Percentiles rank a stretch among this genome's conserved stretches.
phyloP scores from a whole-genome alignment of 2,113 vertebrate genomes.

The Motacilla alba region DNA sequence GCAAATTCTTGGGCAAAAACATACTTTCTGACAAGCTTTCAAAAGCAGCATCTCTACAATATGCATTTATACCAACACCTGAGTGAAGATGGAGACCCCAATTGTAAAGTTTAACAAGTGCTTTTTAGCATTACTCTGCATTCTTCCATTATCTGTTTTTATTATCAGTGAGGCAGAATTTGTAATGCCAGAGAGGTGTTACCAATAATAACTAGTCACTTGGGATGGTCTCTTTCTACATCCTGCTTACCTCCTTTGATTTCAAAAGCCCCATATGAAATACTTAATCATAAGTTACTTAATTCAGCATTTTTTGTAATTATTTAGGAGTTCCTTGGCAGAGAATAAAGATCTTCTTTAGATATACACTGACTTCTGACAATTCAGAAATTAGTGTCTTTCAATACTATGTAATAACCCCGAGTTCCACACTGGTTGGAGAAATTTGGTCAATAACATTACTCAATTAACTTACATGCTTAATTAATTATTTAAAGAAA shows the following conservation, averaged over 20 bases:
- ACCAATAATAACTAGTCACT: neutral
- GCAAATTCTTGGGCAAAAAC: neutral
- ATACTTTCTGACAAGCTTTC: neutral
- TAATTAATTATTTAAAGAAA: conserved; percentile 11
- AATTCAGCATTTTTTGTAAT: neutral
- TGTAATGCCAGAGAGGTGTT: neutral
- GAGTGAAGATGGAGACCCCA: neutral
- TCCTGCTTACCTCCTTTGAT: neutral
- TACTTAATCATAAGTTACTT: neutral
- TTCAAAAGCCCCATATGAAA: neutral
- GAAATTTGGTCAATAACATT: neutral
- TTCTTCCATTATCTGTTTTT: neutral
- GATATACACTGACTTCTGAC: neutral
- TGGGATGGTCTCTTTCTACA: neutral
- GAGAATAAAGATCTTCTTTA: neutral
- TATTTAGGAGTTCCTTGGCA: neutral
- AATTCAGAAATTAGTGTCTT: neutral
- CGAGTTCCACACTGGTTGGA: neutral
- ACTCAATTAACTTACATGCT: neutral
- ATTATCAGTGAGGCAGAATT: neutral
- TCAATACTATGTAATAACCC: neutral
- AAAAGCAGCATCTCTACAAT: neutral
- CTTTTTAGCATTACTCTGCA: neutral
- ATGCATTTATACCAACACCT: neutral
- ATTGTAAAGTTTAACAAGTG: neutral